Evolutionary conservation across 2,888 invertebrate genomes (phyloP).

Genomic region (Scaptomyza flava): DNA sequence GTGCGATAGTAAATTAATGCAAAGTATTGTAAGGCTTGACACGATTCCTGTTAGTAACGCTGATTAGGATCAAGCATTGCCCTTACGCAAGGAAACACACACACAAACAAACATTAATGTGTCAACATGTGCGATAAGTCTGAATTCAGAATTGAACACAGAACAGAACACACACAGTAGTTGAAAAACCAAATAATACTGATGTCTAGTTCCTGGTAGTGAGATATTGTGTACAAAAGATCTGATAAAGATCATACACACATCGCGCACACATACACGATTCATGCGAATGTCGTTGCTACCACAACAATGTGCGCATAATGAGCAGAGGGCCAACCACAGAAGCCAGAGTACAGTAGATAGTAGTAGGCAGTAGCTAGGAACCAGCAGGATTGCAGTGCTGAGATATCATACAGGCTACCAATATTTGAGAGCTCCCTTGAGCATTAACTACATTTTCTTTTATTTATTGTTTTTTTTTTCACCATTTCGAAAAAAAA

Average conservation of each 20-base stretch:
- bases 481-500: slow-evolving; percentile 38
- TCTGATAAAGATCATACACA: slow-evolving; percentile 59
- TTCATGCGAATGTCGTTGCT: slow-evolving; percentile 71
- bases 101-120: slow-evolving; percentile 76
- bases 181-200: slow-evolving; percentile 51
- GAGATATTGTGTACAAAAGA: slow-evolving; percentile 43
- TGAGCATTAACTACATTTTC: slow-evolving; percentile 42
- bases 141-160: slow-evolving; percentile 6
- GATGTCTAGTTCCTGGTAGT: slow-evolving; percentile 75
- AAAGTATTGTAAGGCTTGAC: slow-evolving; percentile 63
- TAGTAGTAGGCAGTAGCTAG: neutral
- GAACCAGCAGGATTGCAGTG: slow-evolving; percentile 42
- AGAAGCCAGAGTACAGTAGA: slow-evolving; percentile 9
- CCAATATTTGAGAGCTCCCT: slow-evolving; percentile 34
- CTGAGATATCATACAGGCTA: slow-evolving; percentile 16
- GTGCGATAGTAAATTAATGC: slow-evolving; percentile 69
- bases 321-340: slow-evolving; percentile 48
- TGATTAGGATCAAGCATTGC: slow-evolving; percentile 70
- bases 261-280: slow-evolving; percentile 31
- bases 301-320: slow-evolving; percentile 79
- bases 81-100: slow-evolving; percentile 74
- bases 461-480: slow-evolving; percentile 13
- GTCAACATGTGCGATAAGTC: slow-evolving; percentile 74
- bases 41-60: slow-evolving; percentile 79
- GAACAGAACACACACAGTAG: slow-evolving; percentile 52